phyloP scores from a whole-genome alignment of 2,888 invertebrate genomes.

The Oligia fasciuncula region DNA sequence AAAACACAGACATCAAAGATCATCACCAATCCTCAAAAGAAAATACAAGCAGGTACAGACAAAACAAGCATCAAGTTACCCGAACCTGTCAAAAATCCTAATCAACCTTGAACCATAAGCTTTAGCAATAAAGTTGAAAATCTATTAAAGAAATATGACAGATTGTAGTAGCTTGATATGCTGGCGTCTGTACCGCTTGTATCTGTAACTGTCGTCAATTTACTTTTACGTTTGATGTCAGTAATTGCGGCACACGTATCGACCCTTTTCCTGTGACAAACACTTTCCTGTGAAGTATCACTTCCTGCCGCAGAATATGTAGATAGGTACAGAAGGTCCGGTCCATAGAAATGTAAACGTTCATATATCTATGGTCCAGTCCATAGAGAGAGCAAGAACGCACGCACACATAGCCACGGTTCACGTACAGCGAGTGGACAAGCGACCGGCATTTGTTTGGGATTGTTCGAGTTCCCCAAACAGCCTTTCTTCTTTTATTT shows the following conservation, averaged over 20 bases:
- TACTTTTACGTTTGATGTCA: slow-evolving; percentile 26
- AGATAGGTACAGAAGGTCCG: neutral
- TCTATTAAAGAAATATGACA: no score
- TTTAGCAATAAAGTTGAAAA: no score
- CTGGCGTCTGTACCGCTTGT: neutral
- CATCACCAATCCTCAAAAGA: slow-evolving; percentile 10
- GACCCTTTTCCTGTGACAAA: slow-evolving; percentile 53
- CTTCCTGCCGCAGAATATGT: neutral
- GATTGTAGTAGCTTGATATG: no score
- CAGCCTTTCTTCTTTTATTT: no score
- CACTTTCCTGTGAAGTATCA: slow-evolving; percentile 33
- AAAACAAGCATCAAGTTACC: no score
- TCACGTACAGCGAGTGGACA: neutral
- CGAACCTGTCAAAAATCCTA: no score
- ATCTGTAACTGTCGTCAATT: slow-evolving; percentile 28
- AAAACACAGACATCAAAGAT: slow-evolving; percentile 14
- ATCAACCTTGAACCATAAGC: no score
- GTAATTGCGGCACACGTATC: slow-evolving; percentile 35
- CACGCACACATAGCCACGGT: neutral
- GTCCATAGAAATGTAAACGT: neutral
- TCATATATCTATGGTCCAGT: neutral
- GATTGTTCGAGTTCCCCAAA: no score
- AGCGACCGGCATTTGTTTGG: neutral
- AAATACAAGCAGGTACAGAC: neutral
- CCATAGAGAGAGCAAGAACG: neutral